Base-by-base conservation (phyloP, 2,797 vertebrate genomes). In the Brotula barbata region DNA sequence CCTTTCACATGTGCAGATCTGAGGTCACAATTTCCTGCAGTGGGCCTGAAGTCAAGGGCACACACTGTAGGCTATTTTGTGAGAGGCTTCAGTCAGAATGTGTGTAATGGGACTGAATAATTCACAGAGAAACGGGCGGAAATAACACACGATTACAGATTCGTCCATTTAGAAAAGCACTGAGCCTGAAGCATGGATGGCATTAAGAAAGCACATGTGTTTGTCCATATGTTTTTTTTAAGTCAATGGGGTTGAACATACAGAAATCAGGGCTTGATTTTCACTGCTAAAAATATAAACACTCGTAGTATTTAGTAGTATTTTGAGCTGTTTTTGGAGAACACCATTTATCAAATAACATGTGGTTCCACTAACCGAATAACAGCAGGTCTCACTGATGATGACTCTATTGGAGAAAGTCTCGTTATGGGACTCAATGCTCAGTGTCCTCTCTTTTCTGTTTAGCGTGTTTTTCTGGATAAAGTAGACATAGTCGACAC, bases 401-500 rank as follows among this genome's bases (percentile, higher is more conserved):
- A 98, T 92, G 77, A 99, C 95, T 64, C 96, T 89, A 68, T 93
- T 98, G 53, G 95, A 95, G 76, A 98, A 99, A 11, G 96, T 98
- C 81, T 99, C 97, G 14, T 99, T 99, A 50, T 96, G 92, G 21
- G 96, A 97, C 83, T 98, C 96, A 8, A 99, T 98, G 72, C 96
- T 94, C 81, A 99, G 89, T 14, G 96, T 98, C 45, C 97, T 93
- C 43, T 99, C 96, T 57, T 90, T 90, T 46, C 90, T 89, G 83
- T 98, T 95, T 82, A 99, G 87, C 0, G 93, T 93, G 89, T 99
- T 99, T 76, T 94, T 98, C 92, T 99, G 97, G 73, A 92, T 90
- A 84, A 99, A 99, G 86, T 97, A 98, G 60, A 99, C 94, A 0
- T 96, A 98, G 83, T 99, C 97, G 28, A 99, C 94, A 7, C 97